Evolutionary conservation across 1,140 invertebrate species (phyloP).

Genomic region (Aphaenogaster rudis): DNA sequence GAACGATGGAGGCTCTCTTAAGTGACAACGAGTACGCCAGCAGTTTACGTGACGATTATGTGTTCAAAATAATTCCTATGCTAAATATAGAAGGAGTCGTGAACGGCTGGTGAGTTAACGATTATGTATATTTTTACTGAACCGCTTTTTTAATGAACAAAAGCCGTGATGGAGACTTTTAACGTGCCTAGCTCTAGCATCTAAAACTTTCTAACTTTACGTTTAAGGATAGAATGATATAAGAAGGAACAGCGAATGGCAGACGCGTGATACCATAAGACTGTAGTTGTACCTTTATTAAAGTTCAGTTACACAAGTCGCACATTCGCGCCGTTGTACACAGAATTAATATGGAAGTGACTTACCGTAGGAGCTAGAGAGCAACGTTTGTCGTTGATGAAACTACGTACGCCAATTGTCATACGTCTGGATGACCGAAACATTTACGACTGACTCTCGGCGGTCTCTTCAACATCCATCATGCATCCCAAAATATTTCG

Average conservation of each 20-base stretch:
- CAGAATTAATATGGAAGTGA: constrained; percentile 74
- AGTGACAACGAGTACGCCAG: constrained; percentile 88
- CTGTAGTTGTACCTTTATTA: constrained; percentile 82
- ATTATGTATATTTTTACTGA: background rate
- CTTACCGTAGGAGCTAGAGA: constrained; percentile 72
- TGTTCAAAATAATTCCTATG: constrained; percentile 96
- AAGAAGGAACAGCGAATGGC: background rate
- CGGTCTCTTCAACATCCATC: background rate
- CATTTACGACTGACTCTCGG: constrained; percentile 65
- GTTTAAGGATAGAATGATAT: constrained; percentile 13
- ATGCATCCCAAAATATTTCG: background rate
- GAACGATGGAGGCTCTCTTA: constrained; percentile 91
- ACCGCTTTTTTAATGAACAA: constrained; percentile 8
- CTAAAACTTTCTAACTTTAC: constrained; percentile 7
- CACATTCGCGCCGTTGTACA: constrained; percentile 79
- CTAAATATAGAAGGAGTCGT: constrained; percentile 96
- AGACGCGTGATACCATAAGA: constrained; percentile 56
- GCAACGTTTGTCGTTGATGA: constrained; percentile 51
- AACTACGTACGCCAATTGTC: constrained; percentile 59
- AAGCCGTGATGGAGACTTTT: background rate
- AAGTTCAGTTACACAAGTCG: constrained; percentile 81
- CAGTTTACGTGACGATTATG: constrained; percentile 90
- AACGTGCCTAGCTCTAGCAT: background rate
- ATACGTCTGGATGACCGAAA: constrained; percentile 85
- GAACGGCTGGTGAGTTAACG: constrained; percentile 93